Evolutionary conservation across 2,888 invertebrate genomes (phyloP), one percentile per base, ranked within the genome.

Genomic region (Frankliniella intonsa): DNA sequence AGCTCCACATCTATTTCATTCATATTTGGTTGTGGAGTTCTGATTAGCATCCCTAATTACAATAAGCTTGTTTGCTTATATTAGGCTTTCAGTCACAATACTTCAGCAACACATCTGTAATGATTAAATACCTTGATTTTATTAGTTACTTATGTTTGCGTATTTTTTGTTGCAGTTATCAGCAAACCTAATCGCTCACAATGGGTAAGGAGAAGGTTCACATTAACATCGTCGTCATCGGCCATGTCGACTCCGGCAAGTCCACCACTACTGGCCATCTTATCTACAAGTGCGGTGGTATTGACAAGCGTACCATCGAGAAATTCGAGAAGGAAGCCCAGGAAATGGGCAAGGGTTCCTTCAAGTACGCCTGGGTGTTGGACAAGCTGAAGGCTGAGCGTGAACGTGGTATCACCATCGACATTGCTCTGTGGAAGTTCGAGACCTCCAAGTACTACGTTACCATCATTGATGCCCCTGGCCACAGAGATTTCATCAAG

Each of bases 401-500:
- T 91, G 98, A 99, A 90, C 97, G 98, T 94, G 98, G 98, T 95
- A 98, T 99, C 91, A 99, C 98, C 88, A 99, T 99, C 87, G 98
- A 99, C 89, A 98, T 98, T 89, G 97, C 98, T 85, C 90, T 98
- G 87, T 98, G 98, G 98, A 98, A 98, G 90, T 99, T 99, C 89
- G 98, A 98, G 89, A 98, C 98, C 17, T 89, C 92, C 83, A 98
- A 93, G 89, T 99, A 95, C 92, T 97, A 97, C 88, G 96, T 99
- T 85, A 99, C 98, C 89, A 98, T 99, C 90, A 99, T 99, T 89
- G 99, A 99, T 89, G 99, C 99, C 85, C 99, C 99, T 85, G 99
- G 99, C 87, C 99, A 99, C 93, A 95, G 99, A 92, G 99, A 99
- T 97, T 99, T 99, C 94, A 99, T 99, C 92, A 99, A 99, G 92